phyloP scores from a whole-genome alignment of 92 coral and sea anemone genomes.

The Heliopora coerulea region DNA sequence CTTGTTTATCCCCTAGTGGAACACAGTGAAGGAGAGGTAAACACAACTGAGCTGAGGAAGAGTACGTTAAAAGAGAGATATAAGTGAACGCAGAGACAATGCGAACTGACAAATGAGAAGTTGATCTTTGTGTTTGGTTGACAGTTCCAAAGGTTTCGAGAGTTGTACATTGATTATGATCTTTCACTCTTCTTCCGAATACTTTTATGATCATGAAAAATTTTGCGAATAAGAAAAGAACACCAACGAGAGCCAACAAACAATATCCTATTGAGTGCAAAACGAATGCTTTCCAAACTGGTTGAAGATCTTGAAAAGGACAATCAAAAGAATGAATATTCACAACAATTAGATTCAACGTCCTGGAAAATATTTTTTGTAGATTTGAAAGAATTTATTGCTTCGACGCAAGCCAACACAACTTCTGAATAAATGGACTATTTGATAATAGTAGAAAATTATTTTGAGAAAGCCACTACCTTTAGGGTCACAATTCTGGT shows the following conservation, averaged over 20 bases:
- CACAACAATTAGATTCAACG: conserved; percentile 1
- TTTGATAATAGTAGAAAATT: conserved; percentile 34
- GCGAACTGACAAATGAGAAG: conserved; percentile 5
- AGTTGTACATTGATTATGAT: not conserved
- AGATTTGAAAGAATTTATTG: not conserved
- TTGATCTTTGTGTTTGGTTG: not conserved
- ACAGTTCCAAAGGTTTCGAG: not conserved
- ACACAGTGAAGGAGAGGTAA: conserved; percentile 27
- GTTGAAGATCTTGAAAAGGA: conserved; percentile 9
- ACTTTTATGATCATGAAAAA: not conserved
- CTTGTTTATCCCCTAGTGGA: conserved; percentile 1
- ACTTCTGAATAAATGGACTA: conserved; percentile 5
- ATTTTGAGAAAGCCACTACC: conserved; percentile 21
- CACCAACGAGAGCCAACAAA: conserved; percentile 12
- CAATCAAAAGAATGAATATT: conserved; percentile 1
- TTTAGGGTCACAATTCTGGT: not conserved
- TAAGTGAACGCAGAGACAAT: conserved; percentile 36
- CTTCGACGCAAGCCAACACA: not conserved
- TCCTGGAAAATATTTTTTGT: not conserved
- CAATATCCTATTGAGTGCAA: conserved; percentile 27
- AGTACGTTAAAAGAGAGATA: too few species aligned
- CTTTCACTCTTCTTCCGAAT: not conserved
- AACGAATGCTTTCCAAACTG: conserved; percentile 5
- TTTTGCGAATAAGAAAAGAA: not conserved
- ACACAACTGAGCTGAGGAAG: conserved; percentile 22